phyloP scores from a whole-genome alignment of 2,888 invertebrate species.

The Caenorhabditis afra region DNA sequence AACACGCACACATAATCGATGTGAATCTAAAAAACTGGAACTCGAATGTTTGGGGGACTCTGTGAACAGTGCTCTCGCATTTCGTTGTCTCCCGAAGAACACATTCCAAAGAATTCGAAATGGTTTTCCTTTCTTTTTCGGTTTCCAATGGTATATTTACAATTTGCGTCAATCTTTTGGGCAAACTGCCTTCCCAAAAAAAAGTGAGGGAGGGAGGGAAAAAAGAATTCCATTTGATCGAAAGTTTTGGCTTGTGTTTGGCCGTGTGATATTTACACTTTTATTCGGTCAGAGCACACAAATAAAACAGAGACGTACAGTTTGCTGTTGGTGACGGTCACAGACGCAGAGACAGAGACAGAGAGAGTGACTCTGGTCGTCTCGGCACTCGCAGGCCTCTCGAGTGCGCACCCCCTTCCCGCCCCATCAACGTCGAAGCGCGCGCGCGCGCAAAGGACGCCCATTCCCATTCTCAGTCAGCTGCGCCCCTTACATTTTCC shows the following conservation, averaged over 20 bases:
- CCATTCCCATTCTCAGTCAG: constrained; percentile 38
- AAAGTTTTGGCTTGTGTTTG: neutral
- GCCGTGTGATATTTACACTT: constrained; percentile 46
- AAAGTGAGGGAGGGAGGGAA: neutral
- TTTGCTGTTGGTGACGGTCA: neutral
- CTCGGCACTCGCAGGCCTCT: neutral
- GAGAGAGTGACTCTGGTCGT: too few species aligned
- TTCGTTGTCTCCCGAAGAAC: too few species aligned
- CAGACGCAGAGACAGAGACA: neutral
- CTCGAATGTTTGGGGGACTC: too few species aligned
- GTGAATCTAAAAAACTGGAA: too few species aligned
- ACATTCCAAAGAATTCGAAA: neutral
- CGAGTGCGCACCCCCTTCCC: too few species aligned
- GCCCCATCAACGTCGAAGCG: too few species aligned
- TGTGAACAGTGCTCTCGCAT: too few species aligned
- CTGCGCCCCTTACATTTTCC: constrained; percentile 20
- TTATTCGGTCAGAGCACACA: constrained; percentile 52
- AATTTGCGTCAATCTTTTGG: constrained; percentile 14
- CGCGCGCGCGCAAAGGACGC: too few species aligned
- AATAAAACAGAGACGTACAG: constrained; percentile 13
- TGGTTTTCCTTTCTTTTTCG: neutral
- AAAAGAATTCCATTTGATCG: neutral
- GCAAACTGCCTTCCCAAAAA: constrained; percentile 15
- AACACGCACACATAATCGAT: too few species aligned
- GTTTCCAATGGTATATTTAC: constrained; percentile 5